Conservation (phyloP, 2,888 invertebrate species). For the Xanthia togata region DNA sequence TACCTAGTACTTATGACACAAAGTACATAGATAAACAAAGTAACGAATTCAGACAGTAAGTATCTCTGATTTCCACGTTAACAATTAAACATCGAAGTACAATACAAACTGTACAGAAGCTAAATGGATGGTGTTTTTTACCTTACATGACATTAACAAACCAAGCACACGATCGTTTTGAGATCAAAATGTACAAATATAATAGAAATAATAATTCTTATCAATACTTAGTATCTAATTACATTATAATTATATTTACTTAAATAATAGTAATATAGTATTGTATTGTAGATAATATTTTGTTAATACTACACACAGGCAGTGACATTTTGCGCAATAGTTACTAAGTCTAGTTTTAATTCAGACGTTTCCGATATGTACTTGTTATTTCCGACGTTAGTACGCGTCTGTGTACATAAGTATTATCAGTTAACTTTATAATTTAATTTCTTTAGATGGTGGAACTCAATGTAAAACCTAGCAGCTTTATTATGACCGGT, state of each 20-base stretch:
- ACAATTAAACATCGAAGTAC: conserved; percentile 79
- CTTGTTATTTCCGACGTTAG: conserved; percentile 71
- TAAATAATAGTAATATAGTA: conserved; percentile 52
- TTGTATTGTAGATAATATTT: conserved; percentile 65
- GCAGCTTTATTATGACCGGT: conserved; percentile 17
- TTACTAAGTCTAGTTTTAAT: conserved; percentile 76
- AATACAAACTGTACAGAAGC: conserved; percentile 88
- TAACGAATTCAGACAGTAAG: conserved; percentile 12
- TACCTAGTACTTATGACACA: conserved; percentile 43
- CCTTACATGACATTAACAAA: conserved; percentile 87
- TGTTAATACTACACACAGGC: conserved; percentile 86
- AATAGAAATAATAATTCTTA: conserved; percentile 75
- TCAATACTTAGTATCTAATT: conserved; percentile 52
- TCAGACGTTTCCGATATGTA: conserved; percentile 85
- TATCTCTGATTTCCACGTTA: conserved; percentile 53
- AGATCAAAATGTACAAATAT: conserved; percentile 90
- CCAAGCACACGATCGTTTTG: conserved; percentile 88
- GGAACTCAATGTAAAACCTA: conserved; percentile 21
- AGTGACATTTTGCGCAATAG: conserved; percentile 87
- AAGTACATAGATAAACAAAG: conserved; percentile 45
- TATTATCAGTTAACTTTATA: conserved; percentile 24
- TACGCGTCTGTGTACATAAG: conserved; percentile 57
- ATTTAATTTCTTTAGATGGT: conserved; percentile 12
- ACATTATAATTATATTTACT: conserved; percentile 39
- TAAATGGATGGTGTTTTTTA: conserved; percentile 90